Base-by-base conservation (phyloP, 1,140 invertebrate genomes). In the Hylaeus volcanicus region DNA sequence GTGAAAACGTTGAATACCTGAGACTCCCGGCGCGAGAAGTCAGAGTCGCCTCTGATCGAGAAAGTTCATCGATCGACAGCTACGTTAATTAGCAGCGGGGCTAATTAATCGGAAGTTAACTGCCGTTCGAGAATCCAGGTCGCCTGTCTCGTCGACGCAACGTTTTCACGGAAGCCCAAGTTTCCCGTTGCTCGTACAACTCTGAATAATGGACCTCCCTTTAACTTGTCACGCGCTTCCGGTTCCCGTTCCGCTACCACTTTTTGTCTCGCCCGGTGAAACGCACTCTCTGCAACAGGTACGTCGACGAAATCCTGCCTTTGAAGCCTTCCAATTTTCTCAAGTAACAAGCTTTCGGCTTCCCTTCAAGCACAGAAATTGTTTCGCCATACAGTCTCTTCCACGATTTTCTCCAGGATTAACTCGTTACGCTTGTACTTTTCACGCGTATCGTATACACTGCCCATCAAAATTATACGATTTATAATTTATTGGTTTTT, bases 51-150 rank as follows among this genome's bases (percentile, higher is more conserved):
- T 12, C 15, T 58, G 58, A 60, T 60, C 15, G 58, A 37, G 58
- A 60, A 60, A 60, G 58, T 60, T 60, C 58, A 60, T 60, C 58
- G 58, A 60, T 60, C 58, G 58, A 60, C n/a, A 60, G n/a, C 58
- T 1, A 65, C 63, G 63, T 15, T 65, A 65, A 65, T 65, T 68
- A 37, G 4, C 58, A 37, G 2, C 4, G n/a, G n/a, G 15, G 65
- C 65, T 48, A 68, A 51, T 69, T 39, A 55, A 70, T 70, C 14
- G 51, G 14, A n/a, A 70, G 68, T 43, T 70, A 70, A 70, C 53
- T 39, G 39, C 4, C 66, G 66, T 39, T 70, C 5, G n/a, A 26
- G 58, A 60, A 60, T 60, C 5, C 58, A 60, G 58, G n/a, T 60
- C n/a, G 58, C n/a, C 58, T 60, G 58, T 60, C 58, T 60, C 58